phyloP scores from a whole-genome alignment of 2,888 invertebrate genomes.

The Nysson spinosus region DNA sequence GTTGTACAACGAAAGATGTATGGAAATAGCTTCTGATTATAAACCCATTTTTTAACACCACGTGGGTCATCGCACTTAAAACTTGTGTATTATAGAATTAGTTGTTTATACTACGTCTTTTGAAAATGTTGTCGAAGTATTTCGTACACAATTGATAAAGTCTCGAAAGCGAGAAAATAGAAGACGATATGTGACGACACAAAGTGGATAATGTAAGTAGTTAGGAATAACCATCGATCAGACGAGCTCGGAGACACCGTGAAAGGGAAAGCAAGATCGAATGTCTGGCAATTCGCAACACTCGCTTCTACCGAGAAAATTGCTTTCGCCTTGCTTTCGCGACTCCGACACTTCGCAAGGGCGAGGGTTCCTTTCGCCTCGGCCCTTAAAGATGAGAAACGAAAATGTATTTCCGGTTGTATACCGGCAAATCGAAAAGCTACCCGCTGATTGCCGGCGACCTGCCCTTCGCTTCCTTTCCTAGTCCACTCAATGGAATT shows the following conservation, averaged over 20 bases:
- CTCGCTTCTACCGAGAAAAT: slow-evolving; percentile 54
- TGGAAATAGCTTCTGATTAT: too few relatives aligned
- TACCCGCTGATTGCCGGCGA: slow-evolving; percentile 58
- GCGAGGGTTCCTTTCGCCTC: slow-evolving; percentile 34
- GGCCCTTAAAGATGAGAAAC: slow-evolving; percentile 57
- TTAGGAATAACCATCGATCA: slow-evolving; percentile 43
- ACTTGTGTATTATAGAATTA: too few relatives aligned
- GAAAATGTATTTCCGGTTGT: slow-evolving; percentile 72
- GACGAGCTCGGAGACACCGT: slow-evolving; percentile 20
- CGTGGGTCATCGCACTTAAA: too few relatives aligned
- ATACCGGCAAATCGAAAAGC: slow-evolving; percentile 68
- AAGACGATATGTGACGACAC: not conserved
- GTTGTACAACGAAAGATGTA: too few relatives aligned
- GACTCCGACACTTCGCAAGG: slow-evolving; percentile 48
- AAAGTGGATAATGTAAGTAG: slow-evolving; percentile 20
- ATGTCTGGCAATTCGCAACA: slow-evolving; percentile 44
- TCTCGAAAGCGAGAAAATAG: not conserved
- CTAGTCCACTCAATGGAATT: not conserved
- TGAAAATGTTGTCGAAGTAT: too few relatives aligned
- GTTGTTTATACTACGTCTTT: too few relatives aligned
- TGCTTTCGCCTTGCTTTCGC: slow-evolving; percentile 63
- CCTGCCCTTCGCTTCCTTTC: slow-evolving; percentile 1
- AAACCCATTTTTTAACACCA: too few relatives aligned
- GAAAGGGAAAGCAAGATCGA: slow-evolving; percentile 40
- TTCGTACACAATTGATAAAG: not conserved